Percentiles rank a stretch among this genome's conserved stretches.
Conservation (phyloP, 2,113 vertebrate species). For the Hemiscyllium ocellatum region DNA sequence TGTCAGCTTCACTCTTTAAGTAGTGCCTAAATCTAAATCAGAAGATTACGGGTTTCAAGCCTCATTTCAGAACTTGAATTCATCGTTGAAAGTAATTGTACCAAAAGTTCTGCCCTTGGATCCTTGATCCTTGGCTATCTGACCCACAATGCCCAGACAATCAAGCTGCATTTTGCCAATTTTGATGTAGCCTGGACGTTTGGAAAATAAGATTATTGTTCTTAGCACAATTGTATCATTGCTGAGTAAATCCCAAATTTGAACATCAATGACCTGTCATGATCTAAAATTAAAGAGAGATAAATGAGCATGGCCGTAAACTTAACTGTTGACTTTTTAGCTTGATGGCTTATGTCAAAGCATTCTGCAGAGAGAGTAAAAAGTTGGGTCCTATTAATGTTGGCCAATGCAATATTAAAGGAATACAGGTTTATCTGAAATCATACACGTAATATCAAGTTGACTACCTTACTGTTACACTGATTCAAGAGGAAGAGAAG, state of each 20-base stretch:
- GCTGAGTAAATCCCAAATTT: neutral
- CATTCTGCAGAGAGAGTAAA: neutral
- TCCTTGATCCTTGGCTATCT: neutral
- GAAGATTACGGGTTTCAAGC: neutral
- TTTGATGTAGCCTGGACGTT: neutral
- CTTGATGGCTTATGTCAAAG: neutral
- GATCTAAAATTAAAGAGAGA: neutral
- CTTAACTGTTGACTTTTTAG: neutral
- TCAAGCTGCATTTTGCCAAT: neutral
- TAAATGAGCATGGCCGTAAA: neutral
- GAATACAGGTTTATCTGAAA: neutral
- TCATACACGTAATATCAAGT: neutral
- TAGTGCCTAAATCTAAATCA: neutral
- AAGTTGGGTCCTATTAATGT: neutral
- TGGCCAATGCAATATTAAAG: neutral
- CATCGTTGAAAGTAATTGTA: neutral
- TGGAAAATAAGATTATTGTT: neutral
- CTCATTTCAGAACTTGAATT: neutral
- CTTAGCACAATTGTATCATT: neutral
- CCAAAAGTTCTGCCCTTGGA: neutral
- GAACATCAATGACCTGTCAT: neutral
- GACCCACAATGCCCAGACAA: neutral
- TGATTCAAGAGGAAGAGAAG: neutral
- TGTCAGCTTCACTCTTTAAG: neutral
- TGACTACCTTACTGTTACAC: neutral